Evolutionary conservation across 2,797 vertebrate species (phyloP), one percentile per base, ranked within the genome.

Genomic region (Sebastes diaconus): DNA sequence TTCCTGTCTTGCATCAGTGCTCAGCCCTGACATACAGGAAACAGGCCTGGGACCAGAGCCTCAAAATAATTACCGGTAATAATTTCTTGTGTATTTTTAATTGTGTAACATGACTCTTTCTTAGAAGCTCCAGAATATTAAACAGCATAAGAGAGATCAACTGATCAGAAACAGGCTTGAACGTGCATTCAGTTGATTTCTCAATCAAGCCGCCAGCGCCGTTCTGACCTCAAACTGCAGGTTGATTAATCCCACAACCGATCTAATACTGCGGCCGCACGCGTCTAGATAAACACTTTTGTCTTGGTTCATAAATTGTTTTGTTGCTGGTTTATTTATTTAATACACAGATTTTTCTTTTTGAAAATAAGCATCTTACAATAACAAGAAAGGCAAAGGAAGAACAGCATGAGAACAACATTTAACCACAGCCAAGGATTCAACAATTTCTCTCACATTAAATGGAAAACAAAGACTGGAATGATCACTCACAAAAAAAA

Each of bases 321-420:
- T 18, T 46, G 72, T 84, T 88, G 84, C 84, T 88, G 88, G 71
- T 93, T 93, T 90, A 89, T 89, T 91, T 73, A 87, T 91, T 92
- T 85, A 80, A 90, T 86, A 93, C 83, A 88, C 69, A 76, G 80
- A 77, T 66, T 73, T 72, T 14, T 86, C 10, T 10, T 50, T 54
- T 59, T 46, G 73, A 90, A 91, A 91, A 90, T 84, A 87, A 77
- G 79, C 72, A 90, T 93, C 78, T 88, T 84, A 91, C 87, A 90
- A 91, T 74, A 88, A 88, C 87, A 80, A 90, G 73, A 87, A 84
- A 91, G 80, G 75, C 78, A 92, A 90, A 88, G 79, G 80, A 90
- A 88, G 81, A 88, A 92, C 88, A 94, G 79, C 85, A 92, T 80
- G 69, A 78, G 65, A 84, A 85, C 78, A 75, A 92, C 83, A 92